Conservation (phyloP, 2,797 vertebrate genomes). For the Monodelphis domestica region DNA sequence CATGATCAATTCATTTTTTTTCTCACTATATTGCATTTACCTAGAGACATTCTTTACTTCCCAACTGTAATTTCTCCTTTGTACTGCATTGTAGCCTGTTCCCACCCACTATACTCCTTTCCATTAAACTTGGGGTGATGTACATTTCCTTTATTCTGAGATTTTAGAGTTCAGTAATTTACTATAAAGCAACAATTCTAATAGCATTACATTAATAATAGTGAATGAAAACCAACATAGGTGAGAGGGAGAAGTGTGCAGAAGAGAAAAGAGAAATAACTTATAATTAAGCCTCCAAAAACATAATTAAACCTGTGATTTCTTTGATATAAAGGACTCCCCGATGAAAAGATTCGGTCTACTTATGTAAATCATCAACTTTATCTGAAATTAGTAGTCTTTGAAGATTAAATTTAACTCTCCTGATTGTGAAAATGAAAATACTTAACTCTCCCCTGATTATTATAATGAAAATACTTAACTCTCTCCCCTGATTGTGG, state of each 20-base stretch:
- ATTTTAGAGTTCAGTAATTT: background rate
- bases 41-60: background rate
- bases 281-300: background rate
- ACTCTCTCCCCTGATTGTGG: no score
- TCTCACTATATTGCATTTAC: no score
- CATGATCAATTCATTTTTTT: background rate
- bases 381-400: background rate
- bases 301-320: background rate
- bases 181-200: background rate
- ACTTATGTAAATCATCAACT: background rate
- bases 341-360: background rate
- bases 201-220: background rate
- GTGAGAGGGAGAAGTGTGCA: background rate
- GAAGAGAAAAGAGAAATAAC: background rate
- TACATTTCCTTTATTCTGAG: background rate
- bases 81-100: background rate
- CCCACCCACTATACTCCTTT: background rate
- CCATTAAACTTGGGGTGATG: background rate
- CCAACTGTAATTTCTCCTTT: background rate
- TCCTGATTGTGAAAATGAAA: no score
- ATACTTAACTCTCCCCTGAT: no score
- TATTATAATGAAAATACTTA: no score
- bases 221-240: background rate
- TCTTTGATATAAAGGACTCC: background rate
- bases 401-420: no score